Evolutionary conservation across 2,888 invertebrate species (phyloP).

Genomic region (Petrophora chlorosata): DNA sequence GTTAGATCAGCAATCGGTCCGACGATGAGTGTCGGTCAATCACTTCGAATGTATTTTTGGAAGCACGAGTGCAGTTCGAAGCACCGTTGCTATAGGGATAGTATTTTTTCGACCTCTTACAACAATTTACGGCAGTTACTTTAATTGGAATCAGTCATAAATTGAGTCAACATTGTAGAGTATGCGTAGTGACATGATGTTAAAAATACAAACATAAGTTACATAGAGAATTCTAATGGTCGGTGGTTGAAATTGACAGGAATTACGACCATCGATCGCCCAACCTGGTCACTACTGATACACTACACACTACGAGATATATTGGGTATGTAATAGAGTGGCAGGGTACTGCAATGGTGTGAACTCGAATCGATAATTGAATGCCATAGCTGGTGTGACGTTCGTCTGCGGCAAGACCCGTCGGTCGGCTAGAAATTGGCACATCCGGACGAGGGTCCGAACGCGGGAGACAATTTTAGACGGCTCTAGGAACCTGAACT

Average conservation of each 20-base stretch:
- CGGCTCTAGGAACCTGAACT: slow-evolving; percentile 23
- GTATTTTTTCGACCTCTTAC: not conserved
- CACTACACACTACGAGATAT: too few relatives aligned
- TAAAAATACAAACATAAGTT: too few relatives aligned
- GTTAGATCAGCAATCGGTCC: slow-evolving; percentile 37
- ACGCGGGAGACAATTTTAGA: slow-evolving; percentile 43
- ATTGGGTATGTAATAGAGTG: slow-evolving; percentile 12
- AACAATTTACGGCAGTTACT: too few relatives aligned
- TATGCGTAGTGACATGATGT: too few relatives aligned
- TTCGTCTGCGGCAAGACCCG: slow-evolving; percentile 45
- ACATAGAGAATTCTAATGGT: too few relatives aligned
- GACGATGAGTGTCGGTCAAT: slow-evolving; percentile 33
- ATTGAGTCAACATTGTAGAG: too few relatives aligned
- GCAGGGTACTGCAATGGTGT: slow-evolving; percentile 44
- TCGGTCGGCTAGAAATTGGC: slow-evolving; percentile 60
- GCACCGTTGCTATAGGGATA: slow-evolving; percentile 1
- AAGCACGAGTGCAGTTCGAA: slow-evolving; percentile 2
- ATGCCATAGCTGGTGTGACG: slow-evolving; percentile 55
- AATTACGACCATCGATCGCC: too few relatives aligned
- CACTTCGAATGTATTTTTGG: slow-evolving; percentile 29
- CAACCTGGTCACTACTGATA: too few relatives aligned
- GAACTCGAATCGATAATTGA: slow-evolving; percentile 59
- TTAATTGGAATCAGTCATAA: too few relatives aligned
- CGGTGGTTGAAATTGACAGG: too few relatives aligned
- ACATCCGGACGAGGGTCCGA: slow-evolving; percentile 61